A percentile compares a stretch with the other conserved stretches of the same genome.
Evolutionary conservation across 2,797 vertebrate genomes (phyloP).

Genomic region (Bothrops alternatus): DNA sequence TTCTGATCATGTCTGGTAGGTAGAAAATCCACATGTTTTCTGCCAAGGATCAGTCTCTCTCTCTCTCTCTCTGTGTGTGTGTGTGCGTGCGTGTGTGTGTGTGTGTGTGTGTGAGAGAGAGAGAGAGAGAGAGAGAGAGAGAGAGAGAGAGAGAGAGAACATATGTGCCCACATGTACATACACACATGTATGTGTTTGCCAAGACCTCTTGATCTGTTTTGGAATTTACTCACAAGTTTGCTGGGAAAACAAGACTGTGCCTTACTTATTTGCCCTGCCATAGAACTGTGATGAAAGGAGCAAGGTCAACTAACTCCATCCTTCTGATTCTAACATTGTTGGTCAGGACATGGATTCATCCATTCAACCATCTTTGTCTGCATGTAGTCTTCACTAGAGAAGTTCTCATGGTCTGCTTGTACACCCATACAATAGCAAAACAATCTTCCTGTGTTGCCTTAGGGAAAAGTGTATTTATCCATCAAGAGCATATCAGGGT

Average conservation of each 20-base stretch:
- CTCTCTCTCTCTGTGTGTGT: too few relatives aligned
- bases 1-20: not conserved
- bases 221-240: not conserved
- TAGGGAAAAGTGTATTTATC: not conserved
- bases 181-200: not conserved
- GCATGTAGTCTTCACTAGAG: not conserved
- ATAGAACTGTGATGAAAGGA: not conserved
- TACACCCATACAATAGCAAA: not conserved
- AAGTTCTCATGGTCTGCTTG: not conserved
- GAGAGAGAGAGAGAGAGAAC: not conserved
- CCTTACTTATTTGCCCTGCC: not conserved
- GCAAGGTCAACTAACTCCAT: not conserved
- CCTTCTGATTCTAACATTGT: not conserved
- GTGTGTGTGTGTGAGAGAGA: too few relatives aligned
- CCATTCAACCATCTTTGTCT: not conserved
- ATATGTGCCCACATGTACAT: not conserved
- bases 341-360: not conserved
- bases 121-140: too few relatives aligned
- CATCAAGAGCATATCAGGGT: not conserved
- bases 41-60: not conserved
- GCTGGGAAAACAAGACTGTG: not conserved
- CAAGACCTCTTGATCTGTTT: not conserved
- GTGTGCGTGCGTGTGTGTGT: not conserved
- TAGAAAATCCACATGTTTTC: not conserved
- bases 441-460: not conserved